phyloP scores from a whole-genome alignment of 2,113 vertebrate species.

The Leptocoma aspasia region DNA sequence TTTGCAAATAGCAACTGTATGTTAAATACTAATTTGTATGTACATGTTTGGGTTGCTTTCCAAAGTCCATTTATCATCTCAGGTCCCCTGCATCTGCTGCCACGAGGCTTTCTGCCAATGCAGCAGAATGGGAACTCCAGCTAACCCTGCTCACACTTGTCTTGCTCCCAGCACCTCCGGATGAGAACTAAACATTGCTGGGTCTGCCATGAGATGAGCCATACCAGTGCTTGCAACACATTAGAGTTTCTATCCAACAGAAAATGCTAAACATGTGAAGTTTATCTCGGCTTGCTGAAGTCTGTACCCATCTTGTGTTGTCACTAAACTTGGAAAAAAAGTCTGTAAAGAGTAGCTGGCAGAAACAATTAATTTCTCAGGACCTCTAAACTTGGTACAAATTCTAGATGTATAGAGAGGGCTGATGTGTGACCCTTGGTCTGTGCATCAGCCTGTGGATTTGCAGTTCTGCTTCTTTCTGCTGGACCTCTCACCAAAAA shows the following conservation, averaged over 20 bases:
- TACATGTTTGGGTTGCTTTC: constrained; percentile 63
- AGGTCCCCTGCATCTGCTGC: constrained; percentile 39
- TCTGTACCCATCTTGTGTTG: background rate
- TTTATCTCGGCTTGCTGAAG: background rate
- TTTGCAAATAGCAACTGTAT: constrained; percentile 67
- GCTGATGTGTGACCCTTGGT: background rate
- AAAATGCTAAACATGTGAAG: background rate
- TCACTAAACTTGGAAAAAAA: background rate
- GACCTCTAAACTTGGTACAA: background rate
- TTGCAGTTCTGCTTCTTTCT: background rate
- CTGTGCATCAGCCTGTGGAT: background rate
- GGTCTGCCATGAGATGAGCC: background rate
- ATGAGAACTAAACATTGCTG: constrained; percentile 6
- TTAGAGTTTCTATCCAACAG: background rate
- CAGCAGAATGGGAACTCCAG: constrained; percentile 38
- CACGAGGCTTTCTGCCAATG: constrained; percentile 31
- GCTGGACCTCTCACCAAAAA: background rate
- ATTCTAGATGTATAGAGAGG: background rate
- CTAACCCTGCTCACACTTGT: constrained; percentile 46
- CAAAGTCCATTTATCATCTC: constrained; percentile 61
- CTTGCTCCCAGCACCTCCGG: constrained; percentile 25
- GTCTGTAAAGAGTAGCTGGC: background rate
- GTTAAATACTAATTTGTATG: constrained; percentile 69
- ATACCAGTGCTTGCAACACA: background rate
- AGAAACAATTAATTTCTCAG: background rate